Evolutionary conservation across 2,888 invertebrate species (phyloP).

Genomic region (Proisotoma minuta): DNA sequence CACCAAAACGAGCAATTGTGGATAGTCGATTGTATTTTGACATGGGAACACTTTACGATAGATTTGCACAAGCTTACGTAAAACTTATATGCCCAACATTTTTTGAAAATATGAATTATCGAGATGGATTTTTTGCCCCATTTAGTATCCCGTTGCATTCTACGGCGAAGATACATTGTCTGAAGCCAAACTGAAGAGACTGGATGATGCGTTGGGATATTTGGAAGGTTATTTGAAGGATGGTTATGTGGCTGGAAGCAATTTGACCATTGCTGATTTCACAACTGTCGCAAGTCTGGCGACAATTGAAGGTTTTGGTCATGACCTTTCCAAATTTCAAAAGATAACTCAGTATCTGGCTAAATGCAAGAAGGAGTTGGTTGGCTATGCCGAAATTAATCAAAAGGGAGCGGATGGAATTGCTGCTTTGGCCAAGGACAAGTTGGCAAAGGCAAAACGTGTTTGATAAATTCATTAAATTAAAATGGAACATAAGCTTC

Average conservation of each 20-base stretch:
- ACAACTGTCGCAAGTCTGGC: constrained; percentile 53
- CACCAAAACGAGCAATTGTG: constrained; percentile 68
- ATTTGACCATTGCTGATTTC: constrained; percentile 53
- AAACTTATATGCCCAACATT: constrained; percentile 49
- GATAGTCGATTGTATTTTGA: constrained; percentile 78
- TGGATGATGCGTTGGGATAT: constrained; percentile 51
- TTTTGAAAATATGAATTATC: constrained; percentile 1
- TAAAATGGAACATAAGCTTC: no score
- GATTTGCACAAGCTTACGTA: constrained; percentile 68
- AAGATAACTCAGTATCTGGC: constrained; percentile 64
- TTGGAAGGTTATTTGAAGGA: constrained; percentile 51
- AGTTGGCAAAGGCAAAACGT: neutral
- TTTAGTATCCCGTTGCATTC: constrained; percentile 34
- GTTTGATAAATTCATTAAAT: no score
- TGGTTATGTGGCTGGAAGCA: constrained; percentile 51
- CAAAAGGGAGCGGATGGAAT: constrained; percentile 45
- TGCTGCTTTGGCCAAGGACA: constrained; percentile 39
- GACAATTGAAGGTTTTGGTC: constrained; percentile 52
- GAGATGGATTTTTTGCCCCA: neutral
- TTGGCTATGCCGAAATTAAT: constrained; percentile 57
- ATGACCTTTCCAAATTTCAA: constrained; percentile 64
- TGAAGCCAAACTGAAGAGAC: constrained; percentile 48
- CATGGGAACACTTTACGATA: constrained; percentile 66
- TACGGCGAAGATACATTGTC: constrained; percentile 48
- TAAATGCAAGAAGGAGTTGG: constrained; percentile 58